Evolutionary conservation across 2,888 invertebrate species (phyloP), one percentile per base, ranked within the genome.

Genomic region (Cataglyphis altisquamis): DNA sequence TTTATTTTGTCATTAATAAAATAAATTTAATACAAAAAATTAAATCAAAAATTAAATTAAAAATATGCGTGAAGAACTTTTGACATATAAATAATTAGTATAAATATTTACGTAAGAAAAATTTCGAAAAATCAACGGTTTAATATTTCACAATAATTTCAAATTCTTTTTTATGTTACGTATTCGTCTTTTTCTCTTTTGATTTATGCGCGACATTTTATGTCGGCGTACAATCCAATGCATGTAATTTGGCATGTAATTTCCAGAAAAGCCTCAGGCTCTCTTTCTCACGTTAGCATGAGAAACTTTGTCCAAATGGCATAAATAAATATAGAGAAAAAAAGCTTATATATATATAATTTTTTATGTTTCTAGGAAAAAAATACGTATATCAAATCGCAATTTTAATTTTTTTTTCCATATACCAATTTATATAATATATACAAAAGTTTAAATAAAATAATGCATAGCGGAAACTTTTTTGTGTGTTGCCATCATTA

Each of bases 281-380:
- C 8, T 15, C 9, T 60, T 52, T 52, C 8, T 62, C 39, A 8
- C 39, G 41, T 73, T 73, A 73, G n/a, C 8, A 3, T 8, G n/a
- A n/a, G n/a, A 41, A 62, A 73, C n/a, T 62, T 73, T 60, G 25
- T 29, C 4, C 62, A 73, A 62, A 18, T 62, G n/a, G 73, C 29
- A 41, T 29, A 45, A 36, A 72, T 57, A 18, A 73, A 29, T 73
- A 4, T 10, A 15, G 41, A 12, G 29, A 41, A 62, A 57, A 57
- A 18, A 72, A n/a, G 5, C 1, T 29, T 62, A 73, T 39, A 73
- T 39, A 55, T 12, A 45, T 39, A 36, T 36, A 36, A 36, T 36
- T 36, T 36, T 36, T 36, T 36, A 36, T 6, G 10, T 45, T 45
- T 45, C 41, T 39, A 10, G 0, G 2, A 39, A 39, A 39, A 39